Base-by-base conservation (phyloP, 1,140 invertebrate species). In the Drosophila murphyi region DNA sequence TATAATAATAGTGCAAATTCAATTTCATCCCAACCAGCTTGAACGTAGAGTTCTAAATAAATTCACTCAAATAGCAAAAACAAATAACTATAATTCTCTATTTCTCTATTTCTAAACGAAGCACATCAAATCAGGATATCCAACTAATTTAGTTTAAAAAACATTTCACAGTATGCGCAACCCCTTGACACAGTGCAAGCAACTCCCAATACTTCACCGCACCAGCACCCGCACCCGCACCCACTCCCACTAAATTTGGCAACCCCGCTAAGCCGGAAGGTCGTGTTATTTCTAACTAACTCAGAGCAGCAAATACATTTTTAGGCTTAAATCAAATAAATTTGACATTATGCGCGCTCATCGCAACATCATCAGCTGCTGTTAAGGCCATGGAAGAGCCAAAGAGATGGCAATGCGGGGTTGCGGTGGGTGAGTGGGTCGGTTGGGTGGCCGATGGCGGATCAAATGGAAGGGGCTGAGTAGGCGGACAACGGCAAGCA, bases 341-440 rank as follows among this genome's bases (percentile, higher is more conserved):
- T 72, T 67, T 72, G 48, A 63, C 60, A 76, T 85, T 73, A 85
- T 77, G 78, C 82, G 82, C 82, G 82, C 78, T 85, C 52, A 41
- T 10, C 57, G 50, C 64, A 56, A 55, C 57, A 75, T 63, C 54
- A 83, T 69, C 82, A 78, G 80, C 82, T 87, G 78, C 80, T 80
- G 78, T 73, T 76, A 60, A 41, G 47, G 47, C 51, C 47, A 47
- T 80, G 64, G 60, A 70, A 72, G 55, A 35, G 62, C 20, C 48
- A 32, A 54, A 71, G 8, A 1, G 57, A 4, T 43, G 10, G n/a
- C 39, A 43, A n/a, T 7, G 12, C 10, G 64, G 3, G 4, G 5
- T 32, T n/a, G 43, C 2, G 28, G 29, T 0, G n/a, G 6, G 8
- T 10, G 50, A 20, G 10, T 20, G 39, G 10, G 10, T 8, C 28